Base-by-base conservation (phyloP, 2,113 vertebrate species). In the Stictonetta naevosa region DNA sequence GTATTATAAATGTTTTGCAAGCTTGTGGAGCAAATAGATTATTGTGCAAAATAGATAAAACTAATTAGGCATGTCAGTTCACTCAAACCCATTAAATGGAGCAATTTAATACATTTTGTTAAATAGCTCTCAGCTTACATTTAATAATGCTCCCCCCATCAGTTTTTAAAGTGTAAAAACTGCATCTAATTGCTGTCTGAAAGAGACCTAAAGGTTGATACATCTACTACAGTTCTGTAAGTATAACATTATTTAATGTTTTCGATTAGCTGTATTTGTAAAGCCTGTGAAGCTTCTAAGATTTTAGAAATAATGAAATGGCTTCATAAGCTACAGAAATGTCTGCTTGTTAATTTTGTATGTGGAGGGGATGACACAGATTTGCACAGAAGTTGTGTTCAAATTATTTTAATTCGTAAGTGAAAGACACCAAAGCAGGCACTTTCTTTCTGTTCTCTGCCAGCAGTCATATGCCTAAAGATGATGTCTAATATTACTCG, bases 31-130 rank as follows among this genome's bases (percentile, higher is more conserved):
- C 76, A 96, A 96, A 96, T 33, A 90, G 76, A 93, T 87, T 86
- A 90, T 71, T 95, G 60, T 74, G 52, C 88, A 95, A 95, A 96
- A 92, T 23, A 96, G 92, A 90, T 78, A 76, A 92, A 94, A 59
- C 42, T 86, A 96, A 95, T 96, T 91, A 92, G 93, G 42, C 44
- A 81, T 82, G n/a, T 67, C 71, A 86, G 50, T 87, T 96, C 85
- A 94, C 71, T 90, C 86, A 92, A 90, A 89, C 40, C 83, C 80
- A 93, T 92, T 85, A 88, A 74, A 94, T 5, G 67, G 86, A 94
- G 64, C 33, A 96, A 90, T 95, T 95, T 78, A 96, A 88, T 18
- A 69, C 28, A 74, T 86, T 95, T 91, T 94, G 15, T 87, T 95
- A 93, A 96, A 93, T 42, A 92, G 50, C 48, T 85, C 73, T 95